Conservation (phyloP, 2,888 invertebrate species). For the Pyrrhosoma nymphula region DNA sequence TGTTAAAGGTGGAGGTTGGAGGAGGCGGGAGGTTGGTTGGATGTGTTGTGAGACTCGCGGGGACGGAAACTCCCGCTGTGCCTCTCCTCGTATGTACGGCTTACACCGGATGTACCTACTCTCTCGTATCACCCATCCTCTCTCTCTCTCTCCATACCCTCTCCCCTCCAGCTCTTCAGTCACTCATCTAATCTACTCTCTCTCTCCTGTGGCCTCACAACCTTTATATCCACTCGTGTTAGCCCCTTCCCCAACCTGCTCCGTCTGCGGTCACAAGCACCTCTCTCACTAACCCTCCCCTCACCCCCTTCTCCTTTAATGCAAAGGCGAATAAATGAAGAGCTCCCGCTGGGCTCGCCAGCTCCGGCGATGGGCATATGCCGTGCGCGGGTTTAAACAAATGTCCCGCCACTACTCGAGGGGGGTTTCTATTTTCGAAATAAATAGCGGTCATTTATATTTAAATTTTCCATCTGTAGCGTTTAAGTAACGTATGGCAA, state of each 20-base stretch:
- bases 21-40: background rate
- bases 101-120: slow-evolving; percentile 49
- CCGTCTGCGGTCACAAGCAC: slow-evolving; percentile 7
- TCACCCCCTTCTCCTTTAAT: background rate
- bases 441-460: slow-evolving; percentile 62
- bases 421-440: slow-evolving; percentile 17
- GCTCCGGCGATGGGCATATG: slow-evolving; percentile 59
- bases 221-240: slow-evolving; percentile 38
- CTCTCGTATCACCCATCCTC: background rate
- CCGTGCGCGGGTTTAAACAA: slow-evolving; percentile 23
- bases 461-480: slow-evolving; percentile 61
- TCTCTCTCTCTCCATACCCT: background rate
- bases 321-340: slow-evolving; percentile 54
- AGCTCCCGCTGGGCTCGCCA: slow-evolving; percentile 46
- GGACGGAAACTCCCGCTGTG: slow-evolving; percentile 50
- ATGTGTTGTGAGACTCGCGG: slow-evolving; percentile 3
- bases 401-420: slow-evolving; percentile 11
- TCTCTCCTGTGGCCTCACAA: background rate
- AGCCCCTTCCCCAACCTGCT: background rate
- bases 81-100: background rate
- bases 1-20: background rate
- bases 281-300: background rate
- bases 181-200: slow-evolving; percentile 36
- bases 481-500: background rate
- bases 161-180: background rate